Evolutionary conservation across 2,888 invertebrate species (phyloP).

Genomic region (Anoncus sp.): DNA sequence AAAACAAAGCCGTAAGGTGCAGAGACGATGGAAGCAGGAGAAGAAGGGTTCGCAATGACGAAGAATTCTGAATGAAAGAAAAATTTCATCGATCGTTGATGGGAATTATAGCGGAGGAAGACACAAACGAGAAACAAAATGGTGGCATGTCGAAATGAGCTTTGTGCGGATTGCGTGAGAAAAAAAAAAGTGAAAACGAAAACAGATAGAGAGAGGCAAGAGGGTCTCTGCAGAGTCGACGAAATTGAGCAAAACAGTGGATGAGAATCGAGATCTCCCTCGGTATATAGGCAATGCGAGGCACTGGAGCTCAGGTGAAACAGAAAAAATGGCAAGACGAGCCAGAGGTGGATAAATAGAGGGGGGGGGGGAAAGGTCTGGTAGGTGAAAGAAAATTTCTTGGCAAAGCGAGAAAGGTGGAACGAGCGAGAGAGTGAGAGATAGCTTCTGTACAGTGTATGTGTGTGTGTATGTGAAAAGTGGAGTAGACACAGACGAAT

Average conservation of each 20-base stretch:
- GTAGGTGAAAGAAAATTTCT: slow-evolving; percentile 53
- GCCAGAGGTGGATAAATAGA: slow-evolving; percentile 49
- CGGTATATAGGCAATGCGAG: slow-evolving; percentile 23
- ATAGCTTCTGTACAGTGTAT: slow-evolving; percentile 60
- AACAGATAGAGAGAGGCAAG: slow-evolving; percentile 13
- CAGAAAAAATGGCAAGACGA: slow-evolving; percentile 51
- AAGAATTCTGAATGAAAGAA: slow-evolving; percentile 40
- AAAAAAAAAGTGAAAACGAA: slow-evolving; percentile 41
- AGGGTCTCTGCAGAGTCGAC: slow-evolving; percentile 33
- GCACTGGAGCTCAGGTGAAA: slow-evolving; percentile 57
- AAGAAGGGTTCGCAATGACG: slow-evolving; percentile 25
- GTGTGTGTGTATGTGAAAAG: slow-evolving; percentile 50
- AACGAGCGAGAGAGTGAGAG: slow-evolving; percentile 59
- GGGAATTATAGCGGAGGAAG: not conserved
- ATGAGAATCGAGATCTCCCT: slow-evolving; percentile 54
- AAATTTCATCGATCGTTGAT: slow-evolving; percentile 27
- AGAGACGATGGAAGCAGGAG: not conserved
- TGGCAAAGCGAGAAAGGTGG: slow-evolving; percentile 54
- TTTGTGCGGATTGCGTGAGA: slow-evolving; percentile 26
- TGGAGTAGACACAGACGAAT: slow-evolving; percentile 68
- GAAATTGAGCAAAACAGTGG: slow-evolving; percentile 55
- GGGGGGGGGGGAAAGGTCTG: slow-evolving; percentile 30
- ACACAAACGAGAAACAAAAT: slow-evolving; percentile 40
- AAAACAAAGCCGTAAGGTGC: slow-evolving; percentile 17
- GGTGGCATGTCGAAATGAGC: slow-evolving; percentile 38